Conservation (phyloP, 2,797 vertebrate genomes). For the Alcedo atthis region DNA sequence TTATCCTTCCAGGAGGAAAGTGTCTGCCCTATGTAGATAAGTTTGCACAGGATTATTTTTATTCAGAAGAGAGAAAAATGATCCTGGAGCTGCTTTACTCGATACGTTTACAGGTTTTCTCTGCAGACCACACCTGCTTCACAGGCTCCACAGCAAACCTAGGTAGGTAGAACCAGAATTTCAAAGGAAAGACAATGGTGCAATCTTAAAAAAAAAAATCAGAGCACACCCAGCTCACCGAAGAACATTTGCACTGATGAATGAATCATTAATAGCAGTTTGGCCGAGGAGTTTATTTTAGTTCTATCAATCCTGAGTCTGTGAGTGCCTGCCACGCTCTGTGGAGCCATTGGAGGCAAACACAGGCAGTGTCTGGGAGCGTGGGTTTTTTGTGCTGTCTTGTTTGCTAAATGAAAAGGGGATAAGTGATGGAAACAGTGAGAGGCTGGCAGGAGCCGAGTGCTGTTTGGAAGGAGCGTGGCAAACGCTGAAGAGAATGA, state of each 20-base stretch:
- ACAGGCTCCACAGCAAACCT: not conserved
- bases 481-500: not conserved
- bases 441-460: not conserved
- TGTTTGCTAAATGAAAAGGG: not conserved
- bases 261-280: slow-evolving; percentile 25
- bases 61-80: not conserved
- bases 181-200: slow-evolving; percentile 37
- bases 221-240: slow-evolving; percentile 56
- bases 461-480: not conserved
- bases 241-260: not conserved
- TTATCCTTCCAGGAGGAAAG: not conserved
- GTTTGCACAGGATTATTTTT: not conserved
- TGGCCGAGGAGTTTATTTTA: slow-evolving; percentile 22
- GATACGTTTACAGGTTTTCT: not conserved
- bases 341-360: not conserved
- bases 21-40: not conserved
- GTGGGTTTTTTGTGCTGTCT: not conserved
- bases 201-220: slow-evolving; percentile 13
- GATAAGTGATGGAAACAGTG: not conserved
- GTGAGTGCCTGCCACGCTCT: not conserved
- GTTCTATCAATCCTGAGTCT: not conserved
- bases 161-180: slow-evolving; percentile 43
- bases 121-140: slow-evolving; percentile 21
- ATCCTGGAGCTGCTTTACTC: not conserved
- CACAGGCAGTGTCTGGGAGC: not conserved